Percentiles rank a stretch among this genome's conserved stretches.
Conservation (phyloP, 2,113 vertebrate species). For the Hiodon tergisus region DNA sequence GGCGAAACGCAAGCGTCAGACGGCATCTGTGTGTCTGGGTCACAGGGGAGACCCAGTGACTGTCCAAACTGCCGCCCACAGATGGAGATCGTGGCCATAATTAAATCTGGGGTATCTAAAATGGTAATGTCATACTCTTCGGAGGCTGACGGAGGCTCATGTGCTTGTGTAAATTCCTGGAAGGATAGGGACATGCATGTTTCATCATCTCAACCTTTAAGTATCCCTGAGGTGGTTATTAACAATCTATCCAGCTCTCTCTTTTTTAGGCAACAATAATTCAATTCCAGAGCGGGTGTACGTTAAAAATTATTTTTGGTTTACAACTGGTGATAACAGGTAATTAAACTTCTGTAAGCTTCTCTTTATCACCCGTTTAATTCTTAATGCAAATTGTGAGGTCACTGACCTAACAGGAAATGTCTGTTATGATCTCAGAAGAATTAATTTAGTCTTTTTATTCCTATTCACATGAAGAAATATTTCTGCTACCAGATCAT, state of each 20-base stretch:
- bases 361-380: slow-evolving; percentile 53
- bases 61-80: not conserved
- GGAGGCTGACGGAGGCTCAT: not conserved
- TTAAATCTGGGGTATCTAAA: not conserved
- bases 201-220: slow-evolving; percentile 51
- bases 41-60: too few species aligned
- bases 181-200: slow-evolving; percentile 40
- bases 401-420: slow-evolving; percentile 49
- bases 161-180: not conserved
- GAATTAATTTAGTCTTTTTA: not conserved
- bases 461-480: slow-evolving; percentile 4
- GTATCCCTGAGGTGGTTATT: slow-evolving; percentile 56
- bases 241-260: slow-evolving; percentile 37
- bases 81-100: not conserved
- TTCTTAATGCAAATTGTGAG: slow-evolving; percentile 51
- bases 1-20: too few species aligned
- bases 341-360: slow-evolving; percentile 50
- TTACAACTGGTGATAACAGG: slow-evolving; percentile 45
- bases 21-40: too few species aligned
- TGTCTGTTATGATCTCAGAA: not conserved
- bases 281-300: slow-evolving; percentile 53
- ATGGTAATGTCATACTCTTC: not conserved
- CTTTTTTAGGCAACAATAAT: slow-evolving; percentile 21
- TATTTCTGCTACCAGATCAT: slow-evolving; percentile 31
- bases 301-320: slow-evolving; percentile 50